Evolutionary conservation across 2,888 invertebrate species (phyloP), one percentile per base, ranked within the genome.

Genomic region (Myathropa florea): DNA sequence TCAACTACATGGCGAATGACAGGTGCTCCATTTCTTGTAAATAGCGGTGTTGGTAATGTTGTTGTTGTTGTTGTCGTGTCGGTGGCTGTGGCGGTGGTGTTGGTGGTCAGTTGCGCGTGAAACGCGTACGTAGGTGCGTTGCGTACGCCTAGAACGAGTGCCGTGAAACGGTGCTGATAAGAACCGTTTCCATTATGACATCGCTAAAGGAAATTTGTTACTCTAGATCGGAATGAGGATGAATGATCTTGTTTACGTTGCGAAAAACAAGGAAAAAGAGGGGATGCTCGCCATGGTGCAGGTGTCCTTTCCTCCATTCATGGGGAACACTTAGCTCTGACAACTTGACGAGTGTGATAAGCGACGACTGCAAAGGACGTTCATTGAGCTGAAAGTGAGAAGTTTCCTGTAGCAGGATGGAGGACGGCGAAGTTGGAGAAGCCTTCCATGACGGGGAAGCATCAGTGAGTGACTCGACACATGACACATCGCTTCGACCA

Each of bases 11-110:
- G 73, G 78, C 79, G 55, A 83, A 83, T 83, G 86, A 83, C 86
- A 86, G 86, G 86, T 86, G 86, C 83, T 86, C 86, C 86, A 86
- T 75, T 86, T 86, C 78, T 83, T 82, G 53, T 68, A 68, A 77
- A 64, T 81, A 77, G 65, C 68, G 26, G 84, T 63, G 63, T 33
- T 26, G 80, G 18, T 65, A 64, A 10, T 61, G 76, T 46, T 46
- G 46, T 46, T 46, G 46, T 18, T 18, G 46, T 6, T 46, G n/a
- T 53, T 53, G 18, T 12, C 59, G 53, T 36, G 68, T 57, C 33
- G 57, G 76, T 26, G 63, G 46, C n/a, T 61, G 46, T 9, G 60
- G 12, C 12, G 60, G 65, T 3, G 33, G 24, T 21, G 59, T 28
- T 10, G 53, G 12, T 53, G n/a, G 70, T 68, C 46, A 30, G 73